phyloP scores from a whole-genome alignment of 2,888 invertebrate species.

The Sussaba pulchella region DNA sequence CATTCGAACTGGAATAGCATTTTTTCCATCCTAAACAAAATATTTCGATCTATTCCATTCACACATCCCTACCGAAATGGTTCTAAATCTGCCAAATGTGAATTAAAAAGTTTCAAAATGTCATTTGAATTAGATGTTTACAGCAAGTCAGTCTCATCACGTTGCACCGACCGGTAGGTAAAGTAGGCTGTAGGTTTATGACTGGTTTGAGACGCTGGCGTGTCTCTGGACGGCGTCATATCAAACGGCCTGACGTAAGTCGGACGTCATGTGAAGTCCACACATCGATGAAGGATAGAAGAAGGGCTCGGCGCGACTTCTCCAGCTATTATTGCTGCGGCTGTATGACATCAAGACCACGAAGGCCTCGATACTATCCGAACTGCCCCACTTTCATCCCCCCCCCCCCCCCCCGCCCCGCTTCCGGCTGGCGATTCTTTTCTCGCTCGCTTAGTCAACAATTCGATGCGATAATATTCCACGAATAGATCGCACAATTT shows the following conservation, averaged over 20 bases:
- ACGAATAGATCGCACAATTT: not conserved
- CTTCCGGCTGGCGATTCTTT: not conserved
- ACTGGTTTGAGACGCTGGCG: too few species aligned
- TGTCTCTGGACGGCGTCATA: too few species aligned
- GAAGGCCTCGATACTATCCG: constrained; percentile 18
- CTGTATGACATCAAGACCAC: constrained; percentile 13
- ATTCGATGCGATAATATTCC: constrained; percentile 34
- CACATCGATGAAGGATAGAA: not conserved
- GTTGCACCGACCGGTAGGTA: too few species aligned
- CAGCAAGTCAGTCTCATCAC: too few species aligned
- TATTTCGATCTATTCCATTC: too few species aligned
- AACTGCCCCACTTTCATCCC: constrained; percentile 16
- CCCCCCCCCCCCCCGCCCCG: not conserved
- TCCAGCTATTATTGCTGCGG: not conserved
- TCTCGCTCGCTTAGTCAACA: not conserved
- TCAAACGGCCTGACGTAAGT: constrained; percentile 37
- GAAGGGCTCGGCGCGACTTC: not conserved
- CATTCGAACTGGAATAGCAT: too few species aligned
- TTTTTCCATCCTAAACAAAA: too few species aligned
- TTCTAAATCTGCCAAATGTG: too few species aligned
- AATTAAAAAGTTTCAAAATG: too few species aligned
- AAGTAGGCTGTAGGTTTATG: too few species aligned
- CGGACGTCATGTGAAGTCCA: constrained; percentile 18
- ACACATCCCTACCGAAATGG: too few species aligned
- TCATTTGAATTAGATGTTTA: too few species aligned